Evolutionary conservation across 2,888 invertebrate species (phyloP).

Genomic region (Steinernema hermaphroditum): DNA sequence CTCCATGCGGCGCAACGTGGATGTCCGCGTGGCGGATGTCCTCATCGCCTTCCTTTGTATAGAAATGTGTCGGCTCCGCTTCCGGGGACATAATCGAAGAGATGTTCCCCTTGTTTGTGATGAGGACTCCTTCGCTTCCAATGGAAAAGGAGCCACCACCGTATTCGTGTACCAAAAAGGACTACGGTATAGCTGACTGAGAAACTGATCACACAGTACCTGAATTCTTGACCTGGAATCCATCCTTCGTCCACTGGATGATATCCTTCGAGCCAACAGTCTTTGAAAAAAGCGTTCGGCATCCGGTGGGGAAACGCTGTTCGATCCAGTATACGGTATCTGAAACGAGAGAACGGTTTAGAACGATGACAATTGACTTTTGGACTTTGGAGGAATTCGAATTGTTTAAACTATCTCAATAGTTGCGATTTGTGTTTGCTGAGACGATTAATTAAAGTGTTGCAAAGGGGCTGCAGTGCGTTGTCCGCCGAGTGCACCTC

Average conservation of each 20-base stretch:
- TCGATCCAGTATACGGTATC: conserved; percentile 55
- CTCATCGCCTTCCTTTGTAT: not conserved
- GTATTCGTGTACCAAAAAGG: conserved; percentile 68
- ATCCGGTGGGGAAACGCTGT: conserved; percentile 50
- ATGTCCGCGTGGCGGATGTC: conserved; percentile 37
- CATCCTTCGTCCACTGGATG: conserved; percentile 44
- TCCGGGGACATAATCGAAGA: not conserved
- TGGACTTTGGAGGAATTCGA: not conserved
- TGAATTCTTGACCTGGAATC: conserved; percentile 43
- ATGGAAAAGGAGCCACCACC: conserved; percentile 68
- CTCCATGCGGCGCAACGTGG: not conserved
- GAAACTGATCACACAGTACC: conserved; percentile 33
- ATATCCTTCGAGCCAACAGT: conserved; percentile 25
- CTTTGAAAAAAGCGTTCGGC: conserved; percentile 40
- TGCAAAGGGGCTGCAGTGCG: not conserved
- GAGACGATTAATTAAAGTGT: conserved; percentile 28
- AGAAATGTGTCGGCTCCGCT: not conserved
- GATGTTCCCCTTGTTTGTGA: conserved; percentile 30
- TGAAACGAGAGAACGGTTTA: conserved; percentile 32
- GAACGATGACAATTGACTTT: not conserved
- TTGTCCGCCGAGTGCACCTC: conserved; percentile 8
- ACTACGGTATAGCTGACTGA: not conserved
- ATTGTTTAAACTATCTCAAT: not conserved
- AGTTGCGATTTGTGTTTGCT: conserved; percentile 6
- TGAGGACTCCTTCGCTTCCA: conserved; percentile 55